Percentiles rank a stretch among this genome's conserved stretches.
Evolutionary conservation across 2,113 vertebrate species (phyloP).

Genomic region (Hippocampus abdominalis): DNA sequence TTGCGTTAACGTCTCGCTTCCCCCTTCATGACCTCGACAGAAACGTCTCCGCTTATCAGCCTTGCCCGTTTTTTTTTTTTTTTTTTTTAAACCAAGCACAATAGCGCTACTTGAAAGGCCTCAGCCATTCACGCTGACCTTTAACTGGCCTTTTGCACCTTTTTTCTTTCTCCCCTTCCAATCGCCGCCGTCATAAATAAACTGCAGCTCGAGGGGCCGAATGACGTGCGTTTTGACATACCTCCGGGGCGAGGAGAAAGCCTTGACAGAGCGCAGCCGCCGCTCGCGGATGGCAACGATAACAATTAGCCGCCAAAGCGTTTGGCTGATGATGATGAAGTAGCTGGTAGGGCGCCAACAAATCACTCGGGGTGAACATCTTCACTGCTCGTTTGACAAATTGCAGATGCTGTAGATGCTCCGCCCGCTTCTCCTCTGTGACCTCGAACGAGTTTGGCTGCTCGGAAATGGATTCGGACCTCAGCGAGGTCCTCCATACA

Average conservation of each 20-base stretch:
- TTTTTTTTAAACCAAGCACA: constrained; percentile 20
- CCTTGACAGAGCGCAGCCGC: constrained; percentile 50
- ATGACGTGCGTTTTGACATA: background rate
- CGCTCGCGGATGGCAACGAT: constrained; percentile 63
- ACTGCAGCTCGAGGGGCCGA: background rate
- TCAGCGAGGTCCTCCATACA: background rate
- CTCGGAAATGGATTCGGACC: constrained; percentile 31
- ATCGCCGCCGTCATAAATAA: constrained; percentile 32
- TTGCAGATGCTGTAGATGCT: background rate
- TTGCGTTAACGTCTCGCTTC: constrained; percentile 31
- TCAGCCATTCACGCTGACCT: constrained; percentile 63
- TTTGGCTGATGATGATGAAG: constrained; percentile 76
- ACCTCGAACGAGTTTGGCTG: constrained; percentile 35
- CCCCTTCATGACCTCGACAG: constrained; percentile 36
- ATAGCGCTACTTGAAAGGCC: constrained; percentile 45
- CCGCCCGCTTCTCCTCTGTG: constrained; percentile 12
- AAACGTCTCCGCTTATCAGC: constrained; percentile 46
- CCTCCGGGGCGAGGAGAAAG: constrained; percentile 28
- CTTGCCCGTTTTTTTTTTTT: constrained; percentile 42
- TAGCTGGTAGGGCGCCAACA: constrained; percentile 58
- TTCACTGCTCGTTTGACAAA: constrained; percentile 27
- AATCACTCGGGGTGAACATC: constrained; percentile 55
- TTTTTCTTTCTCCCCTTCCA: constrained; percentile 29
- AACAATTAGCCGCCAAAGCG: constrained; percentile 73
- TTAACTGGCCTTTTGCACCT: constrained; percentile 58